Conservation (phyloP, 2,888 invertebrate species). For the Tenthredo distinguenda region DNA sequence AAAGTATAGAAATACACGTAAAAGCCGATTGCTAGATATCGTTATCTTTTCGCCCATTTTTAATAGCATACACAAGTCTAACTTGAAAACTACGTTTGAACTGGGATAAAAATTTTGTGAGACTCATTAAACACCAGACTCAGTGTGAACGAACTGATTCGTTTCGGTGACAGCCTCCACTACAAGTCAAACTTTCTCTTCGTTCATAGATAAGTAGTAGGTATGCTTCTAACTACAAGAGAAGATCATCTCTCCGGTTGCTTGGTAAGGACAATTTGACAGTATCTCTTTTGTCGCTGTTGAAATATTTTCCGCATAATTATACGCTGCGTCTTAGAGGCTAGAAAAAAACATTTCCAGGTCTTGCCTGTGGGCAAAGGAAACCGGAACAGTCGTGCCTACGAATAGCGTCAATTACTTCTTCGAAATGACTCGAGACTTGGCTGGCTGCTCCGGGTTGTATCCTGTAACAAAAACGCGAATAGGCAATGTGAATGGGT, state of each 20-base stretch:
- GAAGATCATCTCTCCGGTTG: constrained; percentile 28
- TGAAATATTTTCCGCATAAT: constrained; percentile 34
- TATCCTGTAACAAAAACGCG: constrained; percentile 79
- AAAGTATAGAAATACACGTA: background rate
- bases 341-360: constrained; percentile 66
- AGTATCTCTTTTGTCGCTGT: background rate
- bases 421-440: constrained; percentile 85
- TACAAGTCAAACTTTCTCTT: constrained; percentile 39
- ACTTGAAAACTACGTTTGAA: background rate
- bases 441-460: constrained; percentile 81
- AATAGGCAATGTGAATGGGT: background rate
- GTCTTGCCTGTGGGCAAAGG: constrained; percentile 79
- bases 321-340: constrained; percentile 10
- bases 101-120: background rate
- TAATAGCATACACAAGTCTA: background rate
- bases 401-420: constrained; percentile 87
- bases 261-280: background rate
- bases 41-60: background rate
- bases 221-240: background rate
- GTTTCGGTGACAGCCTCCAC: constrained; percentile 8
- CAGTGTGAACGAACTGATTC: constrained; percentile 10
- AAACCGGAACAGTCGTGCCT: constrained; percentile 85
- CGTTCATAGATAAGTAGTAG: background rate
- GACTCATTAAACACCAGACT: background rate
- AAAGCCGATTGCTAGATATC: background rate